These are phyloP conservation scores for Chromoteleia sp. DNA, from an alignment of 2,888 invertebrate species.

Conservation along the genomic window DNA sequence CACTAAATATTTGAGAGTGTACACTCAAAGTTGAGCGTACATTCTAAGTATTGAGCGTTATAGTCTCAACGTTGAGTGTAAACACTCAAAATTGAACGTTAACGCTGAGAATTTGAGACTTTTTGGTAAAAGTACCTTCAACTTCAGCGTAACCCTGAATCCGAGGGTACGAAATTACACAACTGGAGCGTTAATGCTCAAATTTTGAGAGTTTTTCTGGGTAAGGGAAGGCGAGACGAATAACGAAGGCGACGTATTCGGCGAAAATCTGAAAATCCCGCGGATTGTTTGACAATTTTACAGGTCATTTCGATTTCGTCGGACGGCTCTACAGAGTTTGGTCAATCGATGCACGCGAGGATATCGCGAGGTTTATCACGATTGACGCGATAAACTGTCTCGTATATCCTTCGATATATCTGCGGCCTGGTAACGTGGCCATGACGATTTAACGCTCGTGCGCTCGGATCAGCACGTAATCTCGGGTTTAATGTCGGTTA, in stretches of 20 bases:
- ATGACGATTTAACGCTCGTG: conserved; percentile 78
- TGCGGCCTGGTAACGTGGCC: conserved; percentile 67
- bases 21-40: too few species aligned
- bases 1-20: too few species aligned
- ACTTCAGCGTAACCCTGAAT: too few species aligned
- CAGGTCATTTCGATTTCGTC: conserved; percentile 71
- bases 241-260: conserved; percentile 37
- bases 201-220: too few species aligned
- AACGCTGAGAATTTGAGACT: too few species aligned
- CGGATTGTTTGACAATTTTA: conserved; percentile 69
- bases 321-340: conserved; percentile 73
- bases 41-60: too few species aligned
- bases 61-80: too few species aligned
- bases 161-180: too few species aligned
- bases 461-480: conserved; percentile 79
- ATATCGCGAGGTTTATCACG: conserved; percentile 78
- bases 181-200: too few species aligned
- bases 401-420: conserved; percentile 69
- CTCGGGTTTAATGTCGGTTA: conserved; percentile 81
- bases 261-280: conserved; percentile 49
- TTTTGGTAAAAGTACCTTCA: too few species aligned
- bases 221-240: too few species aligned
- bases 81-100: too few species aligned
- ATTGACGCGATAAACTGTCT: conserved; percentile 74
- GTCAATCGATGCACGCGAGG: conserved; percentile 74